Conservation (phyloP, 2,797 vertebrate genomes). For the Okamejei kenojei region DNA sequence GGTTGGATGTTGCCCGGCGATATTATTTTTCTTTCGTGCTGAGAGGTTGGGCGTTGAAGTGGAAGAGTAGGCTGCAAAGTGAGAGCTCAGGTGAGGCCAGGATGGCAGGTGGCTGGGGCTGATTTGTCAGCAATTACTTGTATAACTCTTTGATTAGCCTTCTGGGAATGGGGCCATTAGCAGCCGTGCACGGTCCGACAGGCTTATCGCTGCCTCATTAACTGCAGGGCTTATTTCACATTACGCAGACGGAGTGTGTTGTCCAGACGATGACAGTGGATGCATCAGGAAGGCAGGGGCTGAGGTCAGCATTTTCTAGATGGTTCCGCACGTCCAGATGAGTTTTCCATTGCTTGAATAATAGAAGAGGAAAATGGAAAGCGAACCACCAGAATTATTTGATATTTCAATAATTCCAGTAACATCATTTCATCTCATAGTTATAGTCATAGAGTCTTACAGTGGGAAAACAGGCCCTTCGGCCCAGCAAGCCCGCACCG, state of each 20-base stretch:
- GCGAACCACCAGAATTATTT: not conserved
- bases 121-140: slow-evolving; percentile 90
- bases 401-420: not conserved
- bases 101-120: slow-evolving; percentile 79
- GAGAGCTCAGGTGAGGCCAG: slow-evolving; percentile 72
- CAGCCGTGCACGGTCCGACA: slow-evolving; percentile 62
- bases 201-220: slow-evolving; percentile 68
- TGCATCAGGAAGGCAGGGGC: slow-evolving; percentile 47
- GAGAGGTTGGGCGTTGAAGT: slow-evolving; percentile 69
- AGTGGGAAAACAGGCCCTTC: no score
- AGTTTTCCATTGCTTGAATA: not conserved
- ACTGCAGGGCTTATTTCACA: slow-evolving; percentile 56
- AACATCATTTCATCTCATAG: no score
- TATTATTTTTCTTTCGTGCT: slow-evolving; percentile 67
- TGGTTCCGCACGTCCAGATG: slow-evolving; percentile 47
- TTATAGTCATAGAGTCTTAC: no score
- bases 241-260: slow-evolving; percentile 54
- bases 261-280: slow-evolving; percentile 47
- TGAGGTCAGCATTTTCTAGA: slow-evolving; percentile 53
- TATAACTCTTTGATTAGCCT: slow-evolving; percentile 91
- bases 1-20: slow-evolving; percentile 71
- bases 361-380: not conserved
- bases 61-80: slow-evolving; percentile 57
- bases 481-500: no score
- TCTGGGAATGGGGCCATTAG: slow-evolving; percentile 80